Base-by-base conservation (phyloP, 2,797 vertebrate genomes). In the Ispidina lecontei region DNA sequence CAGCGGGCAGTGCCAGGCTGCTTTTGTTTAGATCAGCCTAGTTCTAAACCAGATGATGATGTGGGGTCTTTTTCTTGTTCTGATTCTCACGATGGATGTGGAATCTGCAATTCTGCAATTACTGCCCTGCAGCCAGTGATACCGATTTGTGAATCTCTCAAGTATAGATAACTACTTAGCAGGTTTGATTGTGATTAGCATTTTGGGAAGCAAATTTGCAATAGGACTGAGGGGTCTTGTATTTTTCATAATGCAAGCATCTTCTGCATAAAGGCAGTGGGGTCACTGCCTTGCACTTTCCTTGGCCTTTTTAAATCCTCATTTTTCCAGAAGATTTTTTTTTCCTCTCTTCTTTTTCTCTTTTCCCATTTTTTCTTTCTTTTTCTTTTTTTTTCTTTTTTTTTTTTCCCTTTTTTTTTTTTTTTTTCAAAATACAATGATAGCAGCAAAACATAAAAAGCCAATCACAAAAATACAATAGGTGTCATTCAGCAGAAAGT, bases 121-220 rank as follows among this genome's bases (percentile, higher is more conserved):
- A 62, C 70, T 63, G 77, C 6, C 4, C 56, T 67, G 47, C 74
- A 84, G 59, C 71, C 73, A 31, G 71, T 65, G 71, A 9, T 91
- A 94, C 29, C 5, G 13, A 90, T 94, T 85, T 93, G 81, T 84
- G 67, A 91, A 85, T 35, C 84, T 89, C 87, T 92, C 68, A 76
- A 89, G 51, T 72, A 46, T 51, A 87, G 74, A 80, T 71, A 69
- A 59, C 88, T 92, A 54, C 76, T 94, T 91, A 94, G 64, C 64
- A 88, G 44, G 68, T 55, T 85, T 93, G 86, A 83, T 67, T 29
- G 33, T 68, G 75, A 95, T 94, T 95, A 92, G 88, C 88, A 71
- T 95, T 94, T 91, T 89, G 87, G 77, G 71, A 94, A 95, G 65
- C 55, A 67, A 63, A 60, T 81, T 90, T 95, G 51, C 86, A 74